Evolutionary conservation across 1,140 invertebrate genomes (phyloP).

Genomic region (Pachypeltis micranthus): DNA sequence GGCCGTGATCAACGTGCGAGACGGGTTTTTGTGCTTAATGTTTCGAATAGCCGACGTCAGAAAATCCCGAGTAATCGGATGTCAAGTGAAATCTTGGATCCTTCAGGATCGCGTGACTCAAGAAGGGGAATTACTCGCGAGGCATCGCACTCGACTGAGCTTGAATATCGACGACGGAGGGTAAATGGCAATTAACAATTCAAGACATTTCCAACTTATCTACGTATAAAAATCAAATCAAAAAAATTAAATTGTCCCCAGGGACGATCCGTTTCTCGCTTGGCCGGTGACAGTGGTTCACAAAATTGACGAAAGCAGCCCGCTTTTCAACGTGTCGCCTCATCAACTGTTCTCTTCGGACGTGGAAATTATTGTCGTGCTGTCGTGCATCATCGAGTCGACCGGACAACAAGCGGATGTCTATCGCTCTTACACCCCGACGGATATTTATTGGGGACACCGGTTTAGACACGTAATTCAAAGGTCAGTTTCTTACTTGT

Average conservation of each 20-base stretch:
- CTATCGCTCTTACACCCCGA: constrained; percentile 66
- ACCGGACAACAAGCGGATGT: constrained; percentile 62
- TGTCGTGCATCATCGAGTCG: constrained; percentile 67
- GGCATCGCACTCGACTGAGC: constrained; percentile 28
- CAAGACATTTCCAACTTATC: too few relatives aligned
- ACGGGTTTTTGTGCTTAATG: constrained; percentile 45
- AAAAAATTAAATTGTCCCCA: constrained; percentile 26
- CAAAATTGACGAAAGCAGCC: constrained; percentile 39
- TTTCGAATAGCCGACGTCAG: constrained; percentile 48
- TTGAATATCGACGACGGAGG: constrained; percentile 23
- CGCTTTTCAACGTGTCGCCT: constrained; percentile 44
- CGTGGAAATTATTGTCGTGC: constrained; percentile 76
- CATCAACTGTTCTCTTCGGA: constrained; percentile 47
- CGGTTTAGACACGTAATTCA: constrained; percentile 64
- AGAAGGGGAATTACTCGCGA: constrained; percentile 26
- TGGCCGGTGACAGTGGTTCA: constrained; percentile 48
- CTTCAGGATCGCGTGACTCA: constrained; percentile 32
- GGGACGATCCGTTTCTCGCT: constrained; percentile 40
- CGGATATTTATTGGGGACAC: constrained; percentile 78
- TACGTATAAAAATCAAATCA: not conserved
- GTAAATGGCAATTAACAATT: too few relatives aligned
- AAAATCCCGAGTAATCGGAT: constrained; percentile 43
- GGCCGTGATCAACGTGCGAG: constrained; percentile 31
- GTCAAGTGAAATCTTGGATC: constrained; percentile 45
- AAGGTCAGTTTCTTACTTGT: constrained; percentile 1